These are phyloP conservation scores for Drosophila pallidifrons DNA, from an alignment of 1,140 invertebrate species.

Conservation along the genomic window DNA sequence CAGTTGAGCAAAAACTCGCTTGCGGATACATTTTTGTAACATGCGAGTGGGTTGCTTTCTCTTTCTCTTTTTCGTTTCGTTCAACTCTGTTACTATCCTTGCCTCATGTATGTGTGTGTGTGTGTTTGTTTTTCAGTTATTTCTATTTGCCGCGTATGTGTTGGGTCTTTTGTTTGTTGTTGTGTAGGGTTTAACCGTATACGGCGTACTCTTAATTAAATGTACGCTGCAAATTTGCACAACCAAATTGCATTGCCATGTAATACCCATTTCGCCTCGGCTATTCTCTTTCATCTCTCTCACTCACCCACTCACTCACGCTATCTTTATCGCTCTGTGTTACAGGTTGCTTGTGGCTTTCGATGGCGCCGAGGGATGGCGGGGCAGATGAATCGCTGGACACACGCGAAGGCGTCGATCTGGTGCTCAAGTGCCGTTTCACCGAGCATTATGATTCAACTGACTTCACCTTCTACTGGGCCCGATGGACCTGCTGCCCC, in stretches of 20 bases:
- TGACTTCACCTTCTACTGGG: constrained; percentile 91
- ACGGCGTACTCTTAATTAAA: constrained; percentile 63
- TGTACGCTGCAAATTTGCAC: constrained; percentile 61
- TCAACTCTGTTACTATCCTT: neutral
- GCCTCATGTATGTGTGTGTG: neutral
- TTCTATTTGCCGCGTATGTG: constrained; percentile 12
- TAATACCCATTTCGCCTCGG: constrained; percentile 11
- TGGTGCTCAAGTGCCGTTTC: constrained; percentile 92
- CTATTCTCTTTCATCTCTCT: neutral
- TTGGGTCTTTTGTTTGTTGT: constrained; percentile 42
- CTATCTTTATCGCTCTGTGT: constrained; percentile 9
- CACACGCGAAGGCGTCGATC: constrained; percentile 91
- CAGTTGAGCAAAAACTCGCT: constrained; percentile 41
- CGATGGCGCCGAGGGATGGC: neutral
- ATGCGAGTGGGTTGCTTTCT: neutral
- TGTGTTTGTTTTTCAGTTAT: constrained; percentile 20
- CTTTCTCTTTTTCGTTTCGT: neutral
- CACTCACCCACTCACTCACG: neutral
- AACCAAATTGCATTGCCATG: constrained; percentile 62
- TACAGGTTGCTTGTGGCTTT: constrained; percentile 53
- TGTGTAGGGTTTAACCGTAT: constrained; percentile 43
- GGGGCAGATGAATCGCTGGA: constrained; percentile 86
- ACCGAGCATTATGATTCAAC: constrained; percentile 87
- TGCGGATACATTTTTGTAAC: constrained; percentile 10
- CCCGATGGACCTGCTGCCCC: constrained; percentile 87